A percentile compares a stretch with the other conserved stretches of the same genome.
These are phyloP conservation scores for Scortum barcoo DNA, from an alignment of 2,113 vertebrate species.

Conservation along the genomic window DNA sequence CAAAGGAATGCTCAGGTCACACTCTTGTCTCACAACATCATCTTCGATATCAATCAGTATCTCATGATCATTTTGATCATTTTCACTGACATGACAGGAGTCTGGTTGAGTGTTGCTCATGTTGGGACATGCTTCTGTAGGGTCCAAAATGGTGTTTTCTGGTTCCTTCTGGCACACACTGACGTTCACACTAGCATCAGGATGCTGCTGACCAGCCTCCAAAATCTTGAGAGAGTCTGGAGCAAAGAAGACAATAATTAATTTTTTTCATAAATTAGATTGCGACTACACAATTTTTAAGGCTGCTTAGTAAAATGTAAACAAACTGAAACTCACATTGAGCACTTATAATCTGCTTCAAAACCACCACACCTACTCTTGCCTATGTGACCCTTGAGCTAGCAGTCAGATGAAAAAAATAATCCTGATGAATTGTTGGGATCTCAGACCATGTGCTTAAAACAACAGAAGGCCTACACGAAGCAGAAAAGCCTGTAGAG, in stretches of 20 bases:
- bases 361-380: not conserved
- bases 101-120: no score
- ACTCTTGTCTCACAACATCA: not conserved
- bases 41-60: not conserved
- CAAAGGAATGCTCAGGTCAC: not conserved
- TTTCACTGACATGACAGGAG: slow-evolving; percentile 1
- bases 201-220: not conserved
- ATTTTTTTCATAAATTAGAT: not conserved
- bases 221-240: slow-evolving; percentile 24
- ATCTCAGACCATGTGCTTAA: no score
- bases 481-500: no score
- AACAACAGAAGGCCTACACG: no score
- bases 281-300: not conserved
- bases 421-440: no score
- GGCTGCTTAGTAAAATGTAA: not conserved
- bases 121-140: not conserved
- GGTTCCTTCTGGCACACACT: slow-evolving; percentile 9
- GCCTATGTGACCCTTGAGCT: not conserved
- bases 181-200: slow-evolving; percentile 7
- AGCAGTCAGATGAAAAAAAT: no score
- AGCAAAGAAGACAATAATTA: not conserved
- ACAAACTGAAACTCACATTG: not conserved
- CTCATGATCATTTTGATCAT: not conserved
- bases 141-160: not conserved
- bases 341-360: not conserved